Evolutionary conservation across 1,140 invertebrate species (phyloP).

Genomic region (Leptestheria dahalacensis): DNA sequence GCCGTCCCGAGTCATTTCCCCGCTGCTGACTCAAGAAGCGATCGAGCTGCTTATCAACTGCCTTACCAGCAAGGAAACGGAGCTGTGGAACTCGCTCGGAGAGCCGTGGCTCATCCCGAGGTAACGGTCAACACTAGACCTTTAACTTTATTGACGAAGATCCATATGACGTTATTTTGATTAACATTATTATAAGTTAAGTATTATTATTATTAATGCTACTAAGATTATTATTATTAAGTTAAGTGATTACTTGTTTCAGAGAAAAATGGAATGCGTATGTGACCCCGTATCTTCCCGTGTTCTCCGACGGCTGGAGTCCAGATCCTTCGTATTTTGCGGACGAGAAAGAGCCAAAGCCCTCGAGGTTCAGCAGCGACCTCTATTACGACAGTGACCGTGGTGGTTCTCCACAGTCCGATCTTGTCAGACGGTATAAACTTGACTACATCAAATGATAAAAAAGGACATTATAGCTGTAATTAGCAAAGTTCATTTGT

Average conservation of each 20-base stretch:
- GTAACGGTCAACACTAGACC: conserved; percentile 27
- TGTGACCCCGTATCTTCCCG: conserved; percentile 70
- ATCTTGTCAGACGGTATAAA: background rate
- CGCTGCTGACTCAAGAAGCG: conserved; percentile 78
- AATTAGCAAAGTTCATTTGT: too few species aligned
- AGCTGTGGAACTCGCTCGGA: conserved; percentile 91
- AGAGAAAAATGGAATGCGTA: conserved; percentile 81
- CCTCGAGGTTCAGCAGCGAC: conserved; percentile 4
- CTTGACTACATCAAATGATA: too few species aligned
- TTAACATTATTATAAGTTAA: too few species aligned
- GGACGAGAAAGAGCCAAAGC: background rate
- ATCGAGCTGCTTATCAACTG: conserved; percentile 91
- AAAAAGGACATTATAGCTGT: too few species aligned
- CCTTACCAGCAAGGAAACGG: conserved; percentile 93
- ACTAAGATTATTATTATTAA: background rate
- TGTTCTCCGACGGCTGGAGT: conserved; percentile 90
- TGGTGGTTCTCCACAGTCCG: conserved; percentile 16
- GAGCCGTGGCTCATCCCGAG: conserved; percentile 77
- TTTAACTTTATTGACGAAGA: background rate
- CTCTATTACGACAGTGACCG: conserved; percentile 6
- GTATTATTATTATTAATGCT: background rate
- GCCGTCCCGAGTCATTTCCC: conserved; percentile 71
- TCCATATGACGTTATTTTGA: too few species aligned
- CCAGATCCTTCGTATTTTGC: conserved; percentile 56
- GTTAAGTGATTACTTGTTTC: conserved; percentile 12